Conservation (phyloP, 2,797 vertebrate genomes). For the Helostoma temminkii region DNA sequence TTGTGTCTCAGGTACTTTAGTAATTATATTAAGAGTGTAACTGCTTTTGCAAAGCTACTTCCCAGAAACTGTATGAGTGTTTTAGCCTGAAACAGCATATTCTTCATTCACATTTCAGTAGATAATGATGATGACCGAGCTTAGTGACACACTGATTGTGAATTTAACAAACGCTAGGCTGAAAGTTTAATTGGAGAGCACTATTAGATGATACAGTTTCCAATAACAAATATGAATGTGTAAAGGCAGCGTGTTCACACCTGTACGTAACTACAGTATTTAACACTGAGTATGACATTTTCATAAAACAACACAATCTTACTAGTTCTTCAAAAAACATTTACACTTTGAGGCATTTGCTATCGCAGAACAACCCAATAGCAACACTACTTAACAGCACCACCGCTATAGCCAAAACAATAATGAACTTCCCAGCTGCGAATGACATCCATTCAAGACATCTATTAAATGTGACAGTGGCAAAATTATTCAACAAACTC, state of each 20-base stretch:
- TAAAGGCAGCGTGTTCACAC: neutral
- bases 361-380: no score
- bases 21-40: constrained; percentile 26
- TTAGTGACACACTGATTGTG: neutral
- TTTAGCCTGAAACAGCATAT: constrained; percentile 17
- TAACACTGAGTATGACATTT: neutral
- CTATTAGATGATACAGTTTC: neutral
- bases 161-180: neutral
- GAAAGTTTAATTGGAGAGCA: neutral
- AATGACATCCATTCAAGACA: constrained; percentile 70
- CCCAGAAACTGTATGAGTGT: constrained; percentile 11
- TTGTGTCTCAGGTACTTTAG: constrained; percentile 20
- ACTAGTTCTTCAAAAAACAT: neutral
- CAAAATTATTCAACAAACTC: constrained; percentile 76
- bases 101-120: constrained; percentile 4
- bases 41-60: constrained; percentile 22
- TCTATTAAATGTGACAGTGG: constrained; percentile 76
- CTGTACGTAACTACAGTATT: neutral
- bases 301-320: constrained; percentile 3
- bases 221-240: neutral
- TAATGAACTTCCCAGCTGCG: constrained; percentile 54
- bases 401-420: constrained; percentile 56
- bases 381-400: no score
- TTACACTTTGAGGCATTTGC: no score
- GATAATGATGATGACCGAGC: constrained; percentile 4